Evolutionary conservation across 2,113 vertebrate genomes (phyloP), one percentile per base, ranked within the genome.

Genomic region (Bujurquina vittata): DNA sequence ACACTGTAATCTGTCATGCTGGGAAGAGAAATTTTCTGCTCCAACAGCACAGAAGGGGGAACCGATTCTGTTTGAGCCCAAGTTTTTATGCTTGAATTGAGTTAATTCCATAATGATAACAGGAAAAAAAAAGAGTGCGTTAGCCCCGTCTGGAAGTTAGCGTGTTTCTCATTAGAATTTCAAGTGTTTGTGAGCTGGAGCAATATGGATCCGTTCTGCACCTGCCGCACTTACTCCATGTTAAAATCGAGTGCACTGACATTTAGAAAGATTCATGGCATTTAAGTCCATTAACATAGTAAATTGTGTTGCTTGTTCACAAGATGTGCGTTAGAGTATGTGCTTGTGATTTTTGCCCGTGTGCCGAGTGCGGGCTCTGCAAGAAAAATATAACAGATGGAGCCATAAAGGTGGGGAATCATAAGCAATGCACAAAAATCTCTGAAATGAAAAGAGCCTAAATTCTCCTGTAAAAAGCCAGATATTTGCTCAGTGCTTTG

Each of bases 221-320:
- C 85, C 81, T 88, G 82, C 33, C 46, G 33, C 65, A 33, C 65
- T 75, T 52, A 57, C 35, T 67, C 56, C 22, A 74, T 75, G 59
- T 76, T 69, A 73, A 89, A 89, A 88, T 80, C 20, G 15, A 84
- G 82, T 55, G 75, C 83, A 57, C 17, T 93, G 93, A 92, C 89
- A 92, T 93, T 93, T 90, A 69, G 37, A 77, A 62, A 54, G 77
- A 76, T 76, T 92, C 46, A 0, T 91, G 93, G 81, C 88, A 90
- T 93, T 93, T 84, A 75, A 84, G 77, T 46, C 63, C 61, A 92
- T 94, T 92, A 89, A 86, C 76, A 84, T 84, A 75, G 72, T 79
- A 86, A 86, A 91, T 81, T 82, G 80, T 74, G 78, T 77, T 57
- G 82, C 35, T 86, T 73, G 55, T 82, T 89, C 72, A 75, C 31